Evolutionary conservation across 2,113 vertebrate genomes (phyloP).

Genomic region (Apistogramma diplotaenia): DNA sequence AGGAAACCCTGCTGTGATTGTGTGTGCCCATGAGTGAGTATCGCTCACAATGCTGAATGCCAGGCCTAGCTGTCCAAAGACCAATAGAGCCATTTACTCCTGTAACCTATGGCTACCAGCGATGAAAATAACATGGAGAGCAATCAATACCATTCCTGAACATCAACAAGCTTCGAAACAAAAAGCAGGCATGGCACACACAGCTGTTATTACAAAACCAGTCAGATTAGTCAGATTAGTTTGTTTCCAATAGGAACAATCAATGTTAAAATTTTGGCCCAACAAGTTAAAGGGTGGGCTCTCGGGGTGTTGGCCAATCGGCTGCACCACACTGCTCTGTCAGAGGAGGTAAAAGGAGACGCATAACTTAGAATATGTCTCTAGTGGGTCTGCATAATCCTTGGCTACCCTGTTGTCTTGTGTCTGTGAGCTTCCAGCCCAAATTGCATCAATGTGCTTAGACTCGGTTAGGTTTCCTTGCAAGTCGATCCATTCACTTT

Average conservation of each 20-base stretch:
- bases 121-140: neutral
- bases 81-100: slow-evolving; percentile 27
- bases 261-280: neutral
- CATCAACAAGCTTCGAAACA: neutral
- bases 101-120: neutral
- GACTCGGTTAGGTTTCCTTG: neutral
- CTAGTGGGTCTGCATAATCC: neutral
- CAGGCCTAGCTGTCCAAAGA: neutral
- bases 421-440: neutral
- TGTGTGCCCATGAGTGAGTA: slow-evolving; percentile 1
- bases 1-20: slow-evolving; percentile 3
- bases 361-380: neutral
- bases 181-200: neutral
- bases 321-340: neutral
- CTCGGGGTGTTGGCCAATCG: neutral
- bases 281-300: neutral
- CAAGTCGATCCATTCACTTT: neutral
- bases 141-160: slow-evolving; percentile 35
- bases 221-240: too few relatives aligned
- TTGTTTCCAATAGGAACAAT: slow-evolving; percentile 2
- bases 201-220: neutral
- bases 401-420: neutral
- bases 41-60: neutral
- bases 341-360: neutral
- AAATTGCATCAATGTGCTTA: neutral